phyloP scores from a whole-genome alignment of 1,140 invertebrate species.

The Zaprionus africanus region DNA sequence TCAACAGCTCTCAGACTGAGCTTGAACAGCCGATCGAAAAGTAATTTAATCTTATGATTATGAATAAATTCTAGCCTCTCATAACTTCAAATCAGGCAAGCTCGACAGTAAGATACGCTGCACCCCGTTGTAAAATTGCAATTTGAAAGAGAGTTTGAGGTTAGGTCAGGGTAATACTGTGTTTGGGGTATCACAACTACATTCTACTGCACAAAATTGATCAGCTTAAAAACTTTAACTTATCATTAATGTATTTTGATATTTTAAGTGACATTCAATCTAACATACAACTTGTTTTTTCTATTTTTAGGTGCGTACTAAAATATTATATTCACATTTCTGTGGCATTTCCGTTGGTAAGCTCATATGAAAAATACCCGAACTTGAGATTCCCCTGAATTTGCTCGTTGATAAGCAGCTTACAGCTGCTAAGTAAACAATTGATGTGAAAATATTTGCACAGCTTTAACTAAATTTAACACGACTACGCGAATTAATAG shows the following conservation, averaged over 20 bases:
- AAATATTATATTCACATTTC: background rate
- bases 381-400: background rate
- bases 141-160: too few relatives aligned
- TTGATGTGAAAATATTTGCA: conserved; percentile 19
- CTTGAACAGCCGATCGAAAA: too few relatives aligned
- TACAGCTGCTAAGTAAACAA: background rate
- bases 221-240: too few relatives aligned
- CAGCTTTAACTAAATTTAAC: background rate
- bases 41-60: too few relatives aligned
- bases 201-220: too few relatives aligned
- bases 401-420: background rate
- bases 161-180: too few relatives aligned
- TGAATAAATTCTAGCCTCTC: too few relatives aligned
- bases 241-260: background rate
- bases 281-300: background rate
- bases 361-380: background rate
- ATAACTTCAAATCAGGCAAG: too few relatives aligned
- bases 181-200: too few relatives aligned
- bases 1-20: too few relatives aligned
- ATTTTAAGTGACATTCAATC: background rate
- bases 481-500: background rate
- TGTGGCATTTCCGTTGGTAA: conserved; percentile 25
- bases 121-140: too few relatives aligned
- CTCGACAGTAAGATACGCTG: too few relatives aligned
- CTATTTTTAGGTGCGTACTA: conserved; percentile 28